These are phyloP conservation scores for Melolontha melolontha DNA, from an alignment of 2,888 invertebrate genomes.

Conservation along the genomic window DNA sequence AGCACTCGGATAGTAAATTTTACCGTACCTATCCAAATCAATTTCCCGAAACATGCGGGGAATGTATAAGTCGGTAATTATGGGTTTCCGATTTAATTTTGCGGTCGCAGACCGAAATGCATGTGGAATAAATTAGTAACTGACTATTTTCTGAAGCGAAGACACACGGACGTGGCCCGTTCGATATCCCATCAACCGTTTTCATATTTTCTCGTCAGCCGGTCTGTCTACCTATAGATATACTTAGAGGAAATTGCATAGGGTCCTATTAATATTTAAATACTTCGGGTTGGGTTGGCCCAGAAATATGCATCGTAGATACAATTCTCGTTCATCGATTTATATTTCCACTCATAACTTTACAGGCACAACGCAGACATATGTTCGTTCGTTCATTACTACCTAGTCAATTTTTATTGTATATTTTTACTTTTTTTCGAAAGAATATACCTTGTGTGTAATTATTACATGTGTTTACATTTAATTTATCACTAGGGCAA, in stretches of 20 bases:
- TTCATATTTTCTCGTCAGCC: conserved; percentile 24
- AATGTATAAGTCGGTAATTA: conserved; percentile 42
- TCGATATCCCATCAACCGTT: conserved; percentile 33
- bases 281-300: conserved; percentile 24
- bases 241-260: conserved; percentile 19
- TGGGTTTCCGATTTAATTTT: conserved; percentile 40
- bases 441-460: too few relatives aligned
- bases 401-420: too few relatives aligned
- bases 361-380: too few relatives aligned
- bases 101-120: conserved; percentile 18
- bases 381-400: too few relatives aligned
- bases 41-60: conserved; percentile 35
- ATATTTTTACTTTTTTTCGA: too few relatives aligned
- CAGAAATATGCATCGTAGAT: conserved; percentile 18
- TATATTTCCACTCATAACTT: too few relatives aligned
- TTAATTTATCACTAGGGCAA: too few relatives aligned
- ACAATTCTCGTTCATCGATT: conserved; percentile 20
- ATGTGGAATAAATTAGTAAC: conserved; percentile 30
- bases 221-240: conserved; percentile 12
- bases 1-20: too few relatives aligned
- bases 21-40: conserved; percentile 27
- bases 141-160: conserved; percentile 15
- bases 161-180: conserved; percentile 14
- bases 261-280: conserved; percentile 33
- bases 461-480: too few relatives aligned